Percentiles rank a stretch among this genome's conserved stretches.
Evolutionary conservation across 2,888 invertebrate species (phyloP).

Genomic region (Cephonodes hylas): DNA sequence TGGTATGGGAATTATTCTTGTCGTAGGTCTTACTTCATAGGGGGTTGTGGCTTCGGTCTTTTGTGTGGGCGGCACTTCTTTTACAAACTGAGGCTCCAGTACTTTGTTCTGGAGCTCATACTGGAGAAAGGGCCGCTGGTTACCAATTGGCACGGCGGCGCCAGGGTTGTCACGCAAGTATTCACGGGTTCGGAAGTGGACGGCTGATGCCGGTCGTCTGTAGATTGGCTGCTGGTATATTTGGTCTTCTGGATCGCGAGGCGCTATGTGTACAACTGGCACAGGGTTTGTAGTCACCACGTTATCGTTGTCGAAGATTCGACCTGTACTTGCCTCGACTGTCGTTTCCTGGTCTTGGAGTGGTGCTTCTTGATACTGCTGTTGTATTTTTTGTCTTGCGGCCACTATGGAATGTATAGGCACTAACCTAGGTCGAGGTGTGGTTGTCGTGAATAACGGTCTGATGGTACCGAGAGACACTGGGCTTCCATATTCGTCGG

Average conservation of each 20-base stretch:
- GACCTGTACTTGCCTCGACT: conserved; percentile 77
- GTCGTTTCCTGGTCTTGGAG: conserved; percentile 69
- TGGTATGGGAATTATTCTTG: conserved; percentile 68
- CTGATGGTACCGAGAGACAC: conserved; percentile 83
- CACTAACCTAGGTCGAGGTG: conserved; percentile 77
- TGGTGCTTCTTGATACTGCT: conserved; percentile 63
- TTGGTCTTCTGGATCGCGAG: conserved; percentile 61
- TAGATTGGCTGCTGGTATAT: conserved; percentile 67
- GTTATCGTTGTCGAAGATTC: conserved; percentile 71
- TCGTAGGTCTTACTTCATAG: conserved; percentile 63
- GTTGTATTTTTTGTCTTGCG: conserved; percentile 71
- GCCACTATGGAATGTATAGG: conserved; percentile 76
- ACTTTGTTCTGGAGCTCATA: conserved; percentile 73
- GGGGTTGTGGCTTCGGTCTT: conserved; percentile 55
- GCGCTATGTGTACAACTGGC: conserved; percentile 77
- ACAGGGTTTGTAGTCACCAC: conserved; percentile 77
- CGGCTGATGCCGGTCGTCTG: conserved; percentile 52
- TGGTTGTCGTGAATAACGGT: conserved; percentile 85
- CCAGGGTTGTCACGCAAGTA: conserved; percentile 76
- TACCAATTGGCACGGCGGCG: conserved; percentile 72
- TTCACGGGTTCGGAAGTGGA: conserved; percentile 72
- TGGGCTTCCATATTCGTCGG: conserved; percentile 85
- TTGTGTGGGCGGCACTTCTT: conserved; percentile 49
- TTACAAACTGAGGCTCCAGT: conserved; percentile 69
- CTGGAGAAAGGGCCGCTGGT: conserved; percentile 75